These are phyloP conservation scores for Polyommatus icarus DNA, from an alignment of 2,888 invertebrate species.

Conservation along the genomic window DNA sequence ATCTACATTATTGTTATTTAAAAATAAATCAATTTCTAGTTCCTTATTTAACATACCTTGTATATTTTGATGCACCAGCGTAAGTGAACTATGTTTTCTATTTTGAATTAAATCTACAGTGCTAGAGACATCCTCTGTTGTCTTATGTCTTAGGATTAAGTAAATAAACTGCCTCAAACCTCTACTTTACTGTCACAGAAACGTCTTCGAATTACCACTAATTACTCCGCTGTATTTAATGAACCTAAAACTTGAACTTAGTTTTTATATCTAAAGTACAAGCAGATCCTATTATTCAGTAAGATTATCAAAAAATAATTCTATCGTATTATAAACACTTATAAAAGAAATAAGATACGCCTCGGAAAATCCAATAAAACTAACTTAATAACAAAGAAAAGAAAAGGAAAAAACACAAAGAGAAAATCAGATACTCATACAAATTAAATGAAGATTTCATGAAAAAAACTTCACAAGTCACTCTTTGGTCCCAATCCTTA, in stretches of 20 bases:
- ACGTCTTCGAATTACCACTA: slow-evolving; percentile 1
- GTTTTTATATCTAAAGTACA: neutral
- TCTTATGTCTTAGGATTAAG: neutral
- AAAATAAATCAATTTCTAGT: too few relatives aligned
- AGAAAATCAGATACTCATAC: neutral
- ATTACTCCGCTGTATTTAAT: neutral
- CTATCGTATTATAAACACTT: neutral
- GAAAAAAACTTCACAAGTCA: slow-evolving; percentile 8
- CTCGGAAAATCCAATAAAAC: neutral
- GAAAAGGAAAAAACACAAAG: neutral
- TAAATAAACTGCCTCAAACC: neutral
- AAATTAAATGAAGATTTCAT: slow-evolving; percentile 16
- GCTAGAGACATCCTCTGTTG: too few relatives aligned
- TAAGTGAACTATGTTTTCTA: too few relatives aligned
- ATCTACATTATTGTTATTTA: too few relatives aligned
- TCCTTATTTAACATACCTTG: too few relatives aligned
- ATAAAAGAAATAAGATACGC: neutral
- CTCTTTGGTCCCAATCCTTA: neutral
- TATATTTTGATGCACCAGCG: too few relatives aligned
- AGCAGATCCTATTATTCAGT: neutral
- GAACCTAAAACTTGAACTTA: neutral
- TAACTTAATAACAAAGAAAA: neutral
- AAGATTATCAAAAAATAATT: neutral
- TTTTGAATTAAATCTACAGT: too few relatives aligned
- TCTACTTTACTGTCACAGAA: neutral